Evolutionary conservation across 2,113 vertebrate genomes (phyloP).

Genomic region (Crotalus horridus): DNA sequence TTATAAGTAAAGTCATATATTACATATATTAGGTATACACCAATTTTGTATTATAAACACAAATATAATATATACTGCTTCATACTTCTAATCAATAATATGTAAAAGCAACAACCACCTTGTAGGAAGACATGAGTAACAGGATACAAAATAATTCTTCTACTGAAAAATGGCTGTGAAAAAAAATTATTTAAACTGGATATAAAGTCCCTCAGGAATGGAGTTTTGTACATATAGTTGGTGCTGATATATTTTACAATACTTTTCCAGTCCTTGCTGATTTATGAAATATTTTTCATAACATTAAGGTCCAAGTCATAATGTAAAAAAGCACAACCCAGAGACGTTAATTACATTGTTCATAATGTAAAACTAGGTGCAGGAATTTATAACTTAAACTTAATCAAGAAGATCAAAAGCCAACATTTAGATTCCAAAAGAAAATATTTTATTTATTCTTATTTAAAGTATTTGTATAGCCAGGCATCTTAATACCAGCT

Average conservation of each 20-base stretch:
- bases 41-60: not conserved
- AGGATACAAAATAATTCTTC: not conserved
- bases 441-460: not conserved
- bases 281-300: not conserved
- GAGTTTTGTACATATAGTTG: not conserved
- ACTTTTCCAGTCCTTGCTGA: not conserved
- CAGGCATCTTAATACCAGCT: not conserved
- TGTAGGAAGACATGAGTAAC: not conserved
- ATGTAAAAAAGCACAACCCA: not conserved
- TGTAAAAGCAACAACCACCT: not conserved
- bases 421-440: not conserved
- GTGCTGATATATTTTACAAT: not conserved
- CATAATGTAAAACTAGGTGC: not conserved
- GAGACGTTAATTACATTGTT: not conserved
- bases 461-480: not conserved
- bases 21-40: not conserved
- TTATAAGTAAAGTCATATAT: constrained; percentile 3
- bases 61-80: not conserved
- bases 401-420: not conserved
- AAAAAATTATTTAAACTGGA: not conserved
- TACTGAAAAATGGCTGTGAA: not conserved
- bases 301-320: not conserved
- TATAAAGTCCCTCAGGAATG: not conserved
- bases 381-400: not conserved
- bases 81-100: not conserved